phyloP scores from a whole-genome alignment of 2,797 vertebrate species.

The Remorina albescens region DNA sequence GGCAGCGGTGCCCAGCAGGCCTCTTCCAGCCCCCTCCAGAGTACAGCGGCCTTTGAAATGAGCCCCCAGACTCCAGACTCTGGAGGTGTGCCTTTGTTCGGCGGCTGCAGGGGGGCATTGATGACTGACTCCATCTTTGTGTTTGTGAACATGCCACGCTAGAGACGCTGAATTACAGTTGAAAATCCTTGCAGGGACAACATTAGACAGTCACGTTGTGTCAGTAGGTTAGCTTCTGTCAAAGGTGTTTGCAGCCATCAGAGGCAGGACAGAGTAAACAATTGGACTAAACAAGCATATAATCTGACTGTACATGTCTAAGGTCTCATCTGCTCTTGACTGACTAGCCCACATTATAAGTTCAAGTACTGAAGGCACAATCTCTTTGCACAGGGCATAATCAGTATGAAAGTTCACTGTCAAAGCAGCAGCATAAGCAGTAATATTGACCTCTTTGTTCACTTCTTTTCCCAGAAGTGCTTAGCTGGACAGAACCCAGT shows the following conservation, averaged over 20 bases:
- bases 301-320: constrained; percentile 4
- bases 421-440: constrained; percentile 18
- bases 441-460: constrained; percentile 52
- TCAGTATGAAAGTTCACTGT: constrained; percentile 26
- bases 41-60: constrained; percentile 77
- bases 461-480: constrained; percentile 52
- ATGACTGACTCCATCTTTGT: constrained; percentile 82
- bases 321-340: neutral
- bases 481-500: constrained; percentile 48
- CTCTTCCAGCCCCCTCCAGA: constrained; percentile 61
- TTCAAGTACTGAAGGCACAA: neutral
- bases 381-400: constrained; percentile 17
- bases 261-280: constrained; percentile 7
- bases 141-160: constrained; percentile 73
- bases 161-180: constrained; percentile 69
- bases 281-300: neutral
- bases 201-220: constrained; percentile 61
- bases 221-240: constrained; percentile 61
- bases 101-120: constrained; percentile 65
- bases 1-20: constrained; percentile 77
- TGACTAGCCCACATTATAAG: neutral
- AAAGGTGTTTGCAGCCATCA: constrained; percentile 32
- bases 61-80: constrained; percentile 71
- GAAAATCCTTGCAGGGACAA: constrained; percentile 47
- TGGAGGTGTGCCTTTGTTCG: constrained; percentile 74